A percentile compares a stretch with the other conserved stretches of the same genome.
Conservation (phyloP, 2,888 invertebrate genomes). For the Metellina segmentata region DNA sequence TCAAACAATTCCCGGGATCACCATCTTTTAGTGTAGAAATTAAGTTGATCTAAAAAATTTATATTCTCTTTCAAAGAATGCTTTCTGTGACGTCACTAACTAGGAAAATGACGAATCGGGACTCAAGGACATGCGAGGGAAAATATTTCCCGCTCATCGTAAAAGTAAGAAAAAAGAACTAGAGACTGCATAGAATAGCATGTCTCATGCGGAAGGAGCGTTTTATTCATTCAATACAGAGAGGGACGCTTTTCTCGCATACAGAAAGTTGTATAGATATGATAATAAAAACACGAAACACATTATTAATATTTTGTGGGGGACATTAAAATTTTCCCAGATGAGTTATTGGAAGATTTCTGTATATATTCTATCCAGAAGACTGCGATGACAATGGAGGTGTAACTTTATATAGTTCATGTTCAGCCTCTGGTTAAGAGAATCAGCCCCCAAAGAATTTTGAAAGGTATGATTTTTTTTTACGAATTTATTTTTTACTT, state of each 20-base stretch:
- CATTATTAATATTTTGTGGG: not conserved
- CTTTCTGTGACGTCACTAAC: constrained; percentile 2
- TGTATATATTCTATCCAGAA: not conserved
- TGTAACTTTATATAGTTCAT: not conserved
- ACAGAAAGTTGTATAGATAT: not conserved
- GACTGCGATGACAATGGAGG: not conserved
- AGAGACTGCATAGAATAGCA: constrained; percentile 32
- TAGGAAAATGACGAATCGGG: not conserved
- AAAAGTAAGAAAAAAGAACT: constrained; percentile 14
- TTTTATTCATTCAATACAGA: constrained; percentile 12
- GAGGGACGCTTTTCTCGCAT: not conserved
- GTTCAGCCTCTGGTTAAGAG: no score
- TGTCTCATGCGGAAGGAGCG: not conserved
- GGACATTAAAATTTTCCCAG: not conserved
- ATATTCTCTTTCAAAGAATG: not conserved
- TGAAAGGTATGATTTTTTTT: no score
- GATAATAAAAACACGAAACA: not conserved
- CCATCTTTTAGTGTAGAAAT: no score
- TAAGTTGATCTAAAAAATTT: no score
- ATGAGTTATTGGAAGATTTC: not conserved
- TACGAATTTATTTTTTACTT: no score
- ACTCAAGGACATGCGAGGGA: constrained; percentile 16
- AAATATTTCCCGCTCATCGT: constrained; percentile 41
- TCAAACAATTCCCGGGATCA: no score
- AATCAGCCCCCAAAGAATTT: no score